These are phyloP conservation scores for Malthinus seriepunctatus DNA, from an alignment of 2,888 invertebrate genomes.

Conservation along the genomic window DNA sequence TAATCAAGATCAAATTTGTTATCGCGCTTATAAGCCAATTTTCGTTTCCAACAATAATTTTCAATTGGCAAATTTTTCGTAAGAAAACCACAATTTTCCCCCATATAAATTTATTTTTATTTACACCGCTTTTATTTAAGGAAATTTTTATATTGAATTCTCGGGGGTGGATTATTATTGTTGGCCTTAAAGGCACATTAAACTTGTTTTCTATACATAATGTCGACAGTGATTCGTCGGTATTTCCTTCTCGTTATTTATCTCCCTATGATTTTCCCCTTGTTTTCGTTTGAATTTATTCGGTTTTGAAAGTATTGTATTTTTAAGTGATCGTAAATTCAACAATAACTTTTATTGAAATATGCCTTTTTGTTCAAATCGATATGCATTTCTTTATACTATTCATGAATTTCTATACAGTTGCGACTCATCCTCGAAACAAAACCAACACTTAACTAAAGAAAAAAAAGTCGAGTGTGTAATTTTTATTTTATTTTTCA, in stretches of 20 bases:
- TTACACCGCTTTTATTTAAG: background rate
- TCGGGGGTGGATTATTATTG: background rate
- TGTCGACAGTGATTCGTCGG: background rate
- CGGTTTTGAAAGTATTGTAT: slow-evolving; percentile 3
- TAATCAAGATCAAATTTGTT: slow-evolving; percentile 1
- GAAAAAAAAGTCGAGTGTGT: no score
- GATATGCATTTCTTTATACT: no score
- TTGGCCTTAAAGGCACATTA: background rate
- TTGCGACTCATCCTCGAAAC: no score
- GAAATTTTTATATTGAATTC: background rate
- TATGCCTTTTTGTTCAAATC: background rate
- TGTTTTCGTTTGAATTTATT: slow-evolving; percentile 7
- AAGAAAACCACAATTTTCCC: background rate
- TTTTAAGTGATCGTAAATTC: slow-evolving; percentile 1
- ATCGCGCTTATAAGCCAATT: background rate
- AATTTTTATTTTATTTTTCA: no score
- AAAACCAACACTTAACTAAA: no score
- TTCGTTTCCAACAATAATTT: background rate
- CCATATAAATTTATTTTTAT: background rate
- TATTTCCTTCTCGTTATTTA: slow-evolving; percentile 3
- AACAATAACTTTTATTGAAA: background rate
- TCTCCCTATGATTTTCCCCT: slow-evolving; percentile 1
- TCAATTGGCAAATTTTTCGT: background rate
- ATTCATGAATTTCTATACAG: no score
- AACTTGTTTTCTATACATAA: background rate